A percentile compares a stretch with the other conserved stretches of the same genome.
These are phyloP conservation scores for Coregonus suidteri DNA, from an alignment of 2,797 vertebrate species.

Conservation along the genomic window DNA sequence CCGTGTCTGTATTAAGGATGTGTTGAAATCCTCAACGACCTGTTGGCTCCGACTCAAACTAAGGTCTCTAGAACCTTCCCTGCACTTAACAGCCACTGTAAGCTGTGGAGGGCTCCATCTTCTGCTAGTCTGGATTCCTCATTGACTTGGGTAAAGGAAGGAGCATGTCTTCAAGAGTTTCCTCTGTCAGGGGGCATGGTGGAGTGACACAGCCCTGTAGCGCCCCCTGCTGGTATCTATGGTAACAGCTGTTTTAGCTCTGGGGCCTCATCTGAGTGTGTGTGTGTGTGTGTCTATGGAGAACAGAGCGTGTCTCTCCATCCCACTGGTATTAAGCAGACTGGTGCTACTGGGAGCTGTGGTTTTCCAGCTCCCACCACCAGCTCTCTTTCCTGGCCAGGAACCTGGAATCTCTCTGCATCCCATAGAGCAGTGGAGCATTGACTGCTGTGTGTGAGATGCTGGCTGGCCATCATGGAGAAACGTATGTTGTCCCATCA, in stretches of 20 bases:
- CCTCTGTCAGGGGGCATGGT: not conserved
- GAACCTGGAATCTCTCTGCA: conserved; percentile 41
- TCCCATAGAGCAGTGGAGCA: not conserved
- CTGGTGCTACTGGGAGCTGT: conserved; percentile 35
- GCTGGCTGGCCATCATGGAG: not conserved
- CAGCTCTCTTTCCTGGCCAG: conserved; percentile 49
- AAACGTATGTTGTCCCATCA: conserved; percentile 20
- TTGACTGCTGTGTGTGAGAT: conserved; percentile 8
- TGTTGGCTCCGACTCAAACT: not conserved
- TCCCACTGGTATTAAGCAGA: conserved; percentile 7
- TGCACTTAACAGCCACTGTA: not conserved
- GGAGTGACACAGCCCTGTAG: conserved; percentile 5
- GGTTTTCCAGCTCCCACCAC: not conserved
- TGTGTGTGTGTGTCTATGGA: not conserved
- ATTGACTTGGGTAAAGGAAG: not conserved
- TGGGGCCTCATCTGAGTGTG: not conserved
- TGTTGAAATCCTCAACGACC: not conserved
- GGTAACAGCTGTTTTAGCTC: not conserved
- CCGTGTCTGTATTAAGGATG: not conserved
- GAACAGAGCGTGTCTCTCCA: not conserved
- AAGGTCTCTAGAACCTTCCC: not conserved
- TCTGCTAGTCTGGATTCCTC: not conserved
- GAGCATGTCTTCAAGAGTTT: not conserved
- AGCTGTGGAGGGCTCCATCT: not conserved
- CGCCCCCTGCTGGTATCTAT: conserved; percentile 41